Evolutionary conservation across 2,113 vertebrate species (phyloP).

Genomic region (Phasianus colchicus): DNA sequence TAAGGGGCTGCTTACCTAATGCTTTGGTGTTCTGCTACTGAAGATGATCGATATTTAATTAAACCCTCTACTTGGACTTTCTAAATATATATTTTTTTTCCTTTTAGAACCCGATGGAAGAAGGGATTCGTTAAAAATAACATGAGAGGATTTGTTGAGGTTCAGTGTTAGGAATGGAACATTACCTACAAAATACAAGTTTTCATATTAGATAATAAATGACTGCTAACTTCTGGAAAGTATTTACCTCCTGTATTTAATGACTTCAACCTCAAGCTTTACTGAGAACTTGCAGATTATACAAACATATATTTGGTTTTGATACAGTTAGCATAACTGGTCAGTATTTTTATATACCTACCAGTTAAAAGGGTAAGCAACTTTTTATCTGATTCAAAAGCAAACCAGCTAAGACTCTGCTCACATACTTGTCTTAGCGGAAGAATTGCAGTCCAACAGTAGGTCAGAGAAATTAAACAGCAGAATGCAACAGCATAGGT

Average conservation of each 20-base stretch:
- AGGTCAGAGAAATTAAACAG: neutral
- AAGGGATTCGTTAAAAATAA: slow-evolving; percentile 49
- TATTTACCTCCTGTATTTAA: neutral
- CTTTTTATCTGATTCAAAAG: neutral
- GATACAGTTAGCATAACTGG: neutral
- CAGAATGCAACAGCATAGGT: neutral
- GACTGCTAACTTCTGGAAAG: neutral
- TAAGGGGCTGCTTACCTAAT: neutral
- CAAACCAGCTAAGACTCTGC: neutral
- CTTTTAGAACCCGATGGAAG: neutral
- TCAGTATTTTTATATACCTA: neutral
- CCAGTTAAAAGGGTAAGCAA: neutral
- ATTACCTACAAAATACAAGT: neutral
- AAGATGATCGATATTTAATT: neutral
- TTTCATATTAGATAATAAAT: neutral
- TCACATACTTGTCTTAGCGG: neutral
- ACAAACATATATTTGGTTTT: neutral
- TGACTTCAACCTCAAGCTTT: neutral
- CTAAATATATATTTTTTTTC: neutral
- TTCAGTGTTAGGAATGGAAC: neutral
- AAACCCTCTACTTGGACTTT: neutral
- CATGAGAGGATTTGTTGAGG: slow-evolving; percentile 23
- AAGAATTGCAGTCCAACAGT: neutral
- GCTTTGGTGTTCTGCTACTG: neutral
- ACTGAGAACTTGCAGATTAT: neutral